Conservation (phyloP, 2,888 invertebrate genomes). For the Dimorphilus gyrociliatus region DNA sequence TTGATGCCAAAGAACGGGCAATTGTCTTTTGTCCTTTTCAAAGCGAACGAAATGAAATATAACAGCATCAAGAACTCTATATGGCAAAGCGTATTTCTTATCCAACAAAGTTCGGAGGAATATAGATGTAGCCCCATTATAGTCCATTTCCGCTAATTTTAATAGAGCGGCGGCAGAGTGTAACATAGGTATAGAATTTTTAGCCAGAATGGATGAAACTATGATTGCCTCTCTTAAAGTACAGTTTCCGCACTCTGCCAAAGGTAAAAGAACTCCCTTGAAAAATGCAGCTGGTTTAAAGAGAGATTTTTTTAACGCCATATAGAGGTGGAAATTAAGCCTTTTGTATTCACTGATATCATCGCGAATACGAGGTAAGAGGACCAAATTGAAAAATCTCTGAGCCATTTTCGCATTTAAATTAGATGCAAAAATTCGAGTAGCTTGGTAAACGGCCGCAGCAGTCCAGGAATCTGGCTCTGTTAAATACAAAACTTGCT, state of each 20-base stretch:
- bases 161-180: conserved; percentile 87
- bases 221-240: conserved; percentile 88
- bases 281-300: conserved; percentile 96
- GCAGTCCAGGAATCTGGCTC: conserved; percentile 93
- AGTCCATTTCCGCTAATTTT: conserved; percentile 88
- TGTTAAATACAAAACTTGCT: conserved; percentile 48
- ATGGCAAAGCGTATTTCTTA: conserved; percentile 93
- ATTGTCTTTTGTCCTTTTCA: conserved; percentile 57
- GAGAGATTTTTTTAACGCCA: conserved; percentile 73
- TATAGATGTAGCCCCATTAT: conserved; percentile 68
- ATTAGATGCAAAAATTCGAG: conserved; percentile 89
- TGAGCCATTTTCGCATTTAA: conserved; percentile 91
- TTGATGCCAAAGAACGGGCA: conserved; percentile 96
- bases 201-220: conserved; percentile 71
- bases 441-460: conserved; percentile 90
- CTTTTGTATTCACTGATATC: conserved; percentile 87
- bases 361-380: conserved; percentile 74
- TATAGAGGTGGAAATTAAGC: conserved; percentile 87
- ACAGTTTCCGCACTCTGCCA: conserved; percentile 68
- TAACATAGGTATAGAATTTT: conserved; percentile 77
- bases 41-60: conserved; percentile 87
- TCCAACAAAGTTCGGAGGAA: conserved; percentile 82
- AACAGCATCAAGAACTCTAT: conserved; percentile 78
- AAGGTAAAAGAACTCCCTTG: conserved; percentile 59
- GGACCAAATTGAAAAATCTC: conserved; percentile 36